These are phyloP conservation scores for Bufo bufo DNA, from an alignment of 2,113 vertebrate genomes.

Conservation along the genomic window DNA sequence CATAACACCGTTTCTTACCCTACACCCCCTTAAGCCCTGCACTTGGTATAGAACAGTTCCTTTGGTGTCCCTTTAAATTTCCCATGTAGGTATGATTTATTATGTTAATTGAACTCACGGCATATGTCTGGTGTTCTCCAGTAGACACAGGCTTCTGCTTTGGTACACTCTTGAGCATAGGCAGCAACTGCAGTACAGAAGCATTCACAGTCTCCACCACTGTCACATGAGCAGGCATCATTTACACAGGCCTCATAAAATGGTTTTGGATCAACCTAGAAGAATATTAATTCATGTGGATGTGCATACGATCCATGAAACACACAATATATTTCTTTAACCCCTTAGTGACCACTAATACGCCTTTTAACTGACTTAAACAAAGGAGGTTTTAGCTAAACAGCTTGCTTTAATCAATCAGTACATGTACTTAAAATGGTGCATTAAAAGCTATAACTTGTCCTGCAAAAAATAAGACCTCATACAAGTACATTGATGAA, in stretches of 20 bases:
- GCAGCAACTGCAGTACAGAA: conserved; percentile 88
- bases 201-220: conserved; percentile 87
- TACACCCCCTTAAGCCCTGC: too few relatives aligned
- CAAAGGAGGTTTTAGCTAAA: too few relatives aligned
- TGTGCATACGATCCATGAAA: neutral
- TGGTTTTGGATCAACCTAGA: conserved; percentile 81
- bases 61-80: neutral
- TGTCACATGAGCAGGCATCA: conserved; percentile 89
- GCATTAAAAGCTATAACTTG: too few relatives aligned
- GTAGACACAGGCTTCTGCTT: conserved; percentile 77
- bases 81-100: neutral
- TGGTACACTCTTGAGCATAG: conserved; percentile 85
- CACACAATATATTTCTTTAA: too few relatives aligned
- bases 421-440: too few relatives aligned
- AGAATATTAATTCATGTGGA: neutral
- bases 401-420: too few relatives aligned
- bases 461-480: too few relatives aligned
- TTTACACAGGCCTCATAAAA: conserved; percentile 87
- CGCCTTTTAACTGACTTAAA: too few relatives aligned
- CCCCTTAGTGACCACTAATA: too few relatives aligned
- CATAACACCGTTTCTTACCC: too few relatives aligned
- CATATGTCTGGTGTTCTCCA: conserved; percentile 91
- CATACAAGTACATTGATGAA: too few relatives aligned
- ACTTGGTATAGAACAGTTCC: too few relatives aligned
- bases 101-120: conserved; percentile 75